phyloP scores from a whole-genome alignment of 2,888 invertebrate genomes.

The Pollenia griseotomentosa region DNA sequence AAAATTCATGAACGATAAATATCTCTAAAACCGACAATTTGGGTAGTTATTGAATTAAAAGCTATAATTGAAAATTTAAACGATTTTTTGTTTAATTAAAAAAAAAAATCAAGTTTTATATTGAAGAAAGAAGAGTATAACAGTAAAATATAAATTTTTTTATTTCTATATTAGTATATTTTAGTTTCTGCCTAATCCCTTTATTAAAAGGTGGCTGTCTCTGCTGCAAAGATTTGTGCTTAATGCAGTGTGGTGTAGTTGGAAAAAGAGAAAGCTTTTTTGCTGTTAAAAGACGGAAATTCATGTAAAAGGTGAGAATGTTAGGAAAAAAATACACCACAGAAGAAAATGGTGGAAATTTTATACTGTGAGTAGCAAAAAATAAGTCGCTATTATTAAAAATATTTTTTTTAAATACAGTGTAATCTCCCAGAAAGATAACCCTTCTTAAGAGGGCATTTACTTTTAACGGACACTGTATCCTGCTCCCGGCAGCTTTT shows the following conservation, averaged over 20 bases:
- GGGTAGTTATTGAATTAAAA: no score
- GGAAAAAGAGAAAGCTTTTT: not conserved
- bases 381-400: not conserved
- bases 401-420: not conserved
- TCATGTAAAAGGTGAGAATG: conserved; percentile 18
- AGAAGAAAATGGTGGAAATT: not conserved
- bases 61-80: no score
- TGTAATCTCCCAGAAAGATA: not conserved
- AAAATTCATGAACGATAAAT: no score
- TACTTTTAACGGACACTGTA: no score
- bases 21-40: no score
- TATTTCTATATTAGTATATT: not conserved
- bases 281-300: not conserved
- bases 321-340: not conserved
- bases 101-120: no score
- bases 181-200: not conserved
- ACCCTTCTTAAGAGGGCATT: no score
- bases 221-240: not conserved
- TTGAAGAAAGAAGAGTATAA: no score
- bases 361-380: not conserved
- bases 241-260: conserved; percentile 8
- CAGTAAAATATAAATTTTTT: no score
- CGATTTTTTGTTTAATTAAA: no score
- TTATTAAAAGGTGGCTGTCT: not conserved
- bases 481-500: no score